A percentile compares a stretch with the other conserved stretches of the same genome.
Evolutionary conservation across 2,797 vertebrate genomes (phyloP).

Genomic region (Cossypha polioptera): DNA sequence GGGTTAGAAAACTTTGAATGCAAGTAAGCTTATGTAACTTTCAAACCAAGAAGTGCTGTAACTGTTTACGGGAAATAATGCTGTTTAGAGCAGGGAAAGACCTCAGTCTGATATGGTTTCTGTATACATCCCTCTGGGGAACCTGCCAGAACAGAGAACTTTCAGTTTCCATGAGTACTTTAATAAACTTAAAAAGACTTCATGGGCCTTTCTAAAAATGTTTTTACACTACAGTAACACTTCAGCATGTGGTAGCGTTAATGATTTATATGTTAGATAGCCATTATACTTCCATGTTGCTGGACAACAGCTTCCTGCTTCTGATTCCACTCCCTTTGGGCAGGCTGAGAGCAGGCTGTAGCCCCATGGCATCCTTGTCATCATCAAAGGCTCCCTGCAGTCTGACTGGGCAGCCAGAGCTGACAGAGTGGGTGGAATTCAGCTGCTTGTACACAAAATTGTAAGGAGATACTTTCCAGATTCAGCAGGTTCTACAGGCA

Average conservation of each 20-base stretch:
- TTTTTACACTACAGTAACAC: not conserved
- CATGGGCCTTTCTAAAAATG: not conserved
- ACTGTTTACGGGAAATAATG: not conserved
- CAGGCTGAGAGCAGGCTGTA: not conserved
- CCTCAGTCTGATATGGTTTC: fast-evolving
- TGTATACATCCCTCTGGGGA: not conserved
- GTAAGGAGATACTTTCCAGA: not conserved
- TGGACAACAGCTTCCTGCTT: not conserved
- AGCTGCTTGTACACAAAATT: not conserved
- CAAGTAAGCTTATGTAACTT: not conserved
- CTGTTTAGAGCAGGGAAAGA: not conserved
- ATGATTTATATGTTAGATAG: not conserved
- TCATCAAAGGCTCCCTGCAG: not conserved
- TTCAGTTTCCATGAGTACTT: not conserved
- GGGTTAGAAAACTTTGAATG: not conserved
- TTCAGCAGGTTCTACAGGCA: not conserved
- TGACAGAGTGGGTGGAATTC: not conserved
- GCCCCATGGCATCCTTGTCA: not conserved
- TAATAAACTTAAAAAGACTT: not conserved
- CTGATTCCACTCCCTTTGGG: not conserved
- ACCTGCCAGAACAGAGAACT: not conserved
- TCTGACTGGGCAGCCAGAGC: fast-evolving
- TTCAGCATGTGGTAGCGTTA: not conserved
- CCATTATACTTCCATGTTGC: not conserved
- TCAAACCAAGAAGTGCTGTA: not conserved